phyloP scores from a whole-genome alignment of 37 sponge, comb jelly and placozoan genomes.

The Beroe forskalii region DNA sequence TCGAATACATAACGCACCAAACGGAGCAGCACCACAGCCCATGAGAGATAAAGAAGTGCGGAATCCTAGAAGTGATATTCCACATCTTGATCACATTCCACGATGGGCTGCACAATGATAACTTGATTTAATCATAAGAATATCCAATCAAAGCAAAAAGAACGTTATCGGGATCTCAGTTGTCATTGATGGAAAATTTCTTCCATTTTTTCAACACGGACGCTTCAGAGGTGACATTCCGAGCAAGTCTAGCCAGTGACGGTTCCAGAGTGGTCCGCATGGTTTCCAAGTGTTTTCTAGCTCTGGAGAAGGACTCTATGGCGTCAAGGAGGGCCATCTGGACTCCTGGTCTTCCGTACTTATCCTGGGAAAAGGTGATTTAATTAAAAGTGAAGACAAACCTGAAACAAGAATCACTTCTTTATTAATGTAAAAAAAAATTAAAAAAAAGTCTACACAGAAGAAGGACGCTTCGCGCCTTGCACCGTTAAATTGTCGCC shows the following conservation, averaged over 20 bases:
- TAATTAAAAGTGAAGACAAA: no score
- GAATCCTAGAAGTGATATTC: no score
- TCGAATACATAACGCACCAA: no score
- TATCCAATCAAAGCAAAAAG: no score
- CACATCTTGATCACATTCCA: no score
- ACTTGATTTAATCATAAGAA: no score
- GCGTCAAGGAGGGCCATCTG: slow-evolving; percentile 47
- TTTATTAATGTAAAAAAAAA: no score
- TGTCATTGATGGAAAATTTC: neutral
- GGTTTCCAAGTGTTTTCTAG: slow-evolving; percentile 14
- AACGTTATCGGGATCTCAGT: no score
- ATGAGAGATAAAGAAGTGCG: no score
- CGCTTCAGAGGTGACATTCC: slow-evolving; percentile 22
- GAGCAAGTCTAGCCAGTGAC: slow-evolving; percentile 16
- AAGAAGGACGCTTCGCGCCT: neutral
- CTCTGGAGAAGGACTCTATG: slow-evolving; percentile 56
- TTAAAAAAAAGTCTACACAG: neutral
- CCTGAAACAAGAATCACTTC: no score
- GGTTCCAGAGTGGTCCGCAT: slow-evolving; percentile 38
- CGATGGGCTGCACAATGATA: no score
- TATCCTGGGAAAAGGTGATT: slow-evolving; percentile 27
- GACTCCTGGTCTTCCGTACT: slow-evolving; percentile 59
- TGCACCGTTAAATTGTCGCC: neutral
- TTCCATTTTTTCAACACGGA: slow-evolving; percentile 3
- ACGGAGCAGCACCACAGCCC: no score